Evolutionary conservation across 2,797 vertebrate genomes (phyloP), one percentile per base, ranked within the genome.

Genomic region (Sebastes trivittatus): DNA sequence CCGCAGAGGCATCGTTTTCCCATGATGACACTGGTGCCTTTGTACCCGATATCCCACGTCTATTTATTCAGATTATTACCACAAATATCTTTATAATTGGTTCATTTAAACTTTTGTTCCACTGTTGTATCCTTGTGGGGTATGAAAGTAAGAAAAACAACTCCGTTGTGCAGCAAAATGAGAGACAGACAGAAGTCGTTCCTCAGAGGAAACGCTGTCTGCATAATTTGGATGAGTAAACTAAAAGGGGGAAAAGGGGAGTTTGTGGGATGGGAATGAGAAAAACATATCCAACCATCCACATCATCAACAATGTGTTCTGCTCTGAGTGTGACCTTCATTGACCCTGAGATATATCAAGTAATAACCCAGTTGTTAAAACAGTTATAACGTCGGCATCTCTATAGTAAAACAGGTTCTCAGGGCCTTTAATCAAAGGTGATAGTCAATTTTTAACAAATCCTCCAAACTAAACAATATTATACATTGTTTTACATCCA

Each of bases 201-300:
- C 76, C 61, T 75, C 27, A 63, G 79, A 76, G 83, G 88, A 93
- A 92, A 90, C 64, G 64, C 86, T 84, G 91, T 92, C 90, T 93
- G 78, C 85, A 92, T 88, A 82, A 91, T 91, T 89, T 92, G 83
- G 84, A 93, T 67, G 68, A 82, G 58, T 73, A 85, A 80, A 80
- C 65, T 72, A 75, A 60, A 38, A 16, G 38, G 34, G 73, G 65
- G 67, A 78, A 58, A 32, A 32, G 42, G 32, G 30, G 56, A 23
- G 75, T 64, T 79, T 80, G 58, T 82, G 32, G 56, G 52, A 73
- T 30, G 32, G 49, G 64, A 92, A 92, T 85, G 80, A 84, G 76
- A 92, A 91, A 91, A 89, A 80, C 81, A 93, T 72, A 80, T 81
- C 66, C 62, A 81, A 60, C n/a, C 29, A 49, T 75, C 55, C 78